Evolutionary conservation across 2,797 vertebrate genomes (phyloP).

Genomic region (Pteronotus mesoamericanus): DNA sequence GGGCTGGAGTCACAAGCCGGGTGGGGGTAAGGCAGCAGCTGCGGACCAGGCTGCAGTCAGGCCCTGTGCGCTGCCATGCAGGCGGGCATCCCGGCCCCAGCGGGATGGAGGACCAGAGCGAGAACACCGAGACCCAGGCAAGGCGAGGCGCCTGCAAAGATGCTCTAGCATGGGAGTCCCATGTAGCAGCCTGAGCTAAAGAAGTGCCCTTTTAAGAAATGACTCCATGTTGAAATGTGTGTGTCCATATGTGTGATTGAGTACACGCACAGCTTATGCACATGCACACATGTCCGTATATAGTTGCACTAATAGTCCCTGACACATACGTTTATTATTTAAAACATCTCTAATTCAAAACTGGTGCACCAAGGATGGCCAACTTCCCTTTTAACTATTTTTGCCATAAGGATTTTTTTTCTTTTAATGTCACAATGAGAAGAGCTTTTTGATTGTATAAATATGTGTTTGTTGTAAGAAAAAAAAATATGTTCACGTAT

Average conservation of each 20-base stretch:
- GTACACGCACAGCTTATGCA: background rate
- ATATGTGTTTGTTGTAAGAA: background rate
- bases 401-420: background rate
- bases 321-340: background rate
- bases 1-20: background rate
- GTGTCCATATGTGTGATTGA: accelerated
- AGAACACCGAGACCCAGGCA: no score
- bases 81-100: background rate
- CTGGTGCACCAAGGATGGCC: background rate
- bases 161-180: accelerated
- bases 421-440: background rate
- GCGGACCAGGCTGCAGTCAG: accelerated
- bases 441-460: background rate
- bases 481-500: background rate
- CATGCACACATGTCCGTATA: accelerated
- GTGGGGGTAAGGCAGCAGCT: background rate
- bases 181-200: no score
- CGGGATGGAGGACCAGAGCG: accelerated
- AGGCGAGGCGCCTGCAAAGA: background rate
- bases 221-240: accelerated
- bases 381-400: background rate
- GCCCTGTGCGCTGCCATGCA: accelerated
- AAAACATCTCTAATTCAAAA: background rate
- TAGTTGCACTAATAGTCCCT: background rate
- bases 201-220: background rate